phyloP scores from a whole-genome alignment of 2,797 vertebrate species.

The Eulemur coronatus region DNA sequence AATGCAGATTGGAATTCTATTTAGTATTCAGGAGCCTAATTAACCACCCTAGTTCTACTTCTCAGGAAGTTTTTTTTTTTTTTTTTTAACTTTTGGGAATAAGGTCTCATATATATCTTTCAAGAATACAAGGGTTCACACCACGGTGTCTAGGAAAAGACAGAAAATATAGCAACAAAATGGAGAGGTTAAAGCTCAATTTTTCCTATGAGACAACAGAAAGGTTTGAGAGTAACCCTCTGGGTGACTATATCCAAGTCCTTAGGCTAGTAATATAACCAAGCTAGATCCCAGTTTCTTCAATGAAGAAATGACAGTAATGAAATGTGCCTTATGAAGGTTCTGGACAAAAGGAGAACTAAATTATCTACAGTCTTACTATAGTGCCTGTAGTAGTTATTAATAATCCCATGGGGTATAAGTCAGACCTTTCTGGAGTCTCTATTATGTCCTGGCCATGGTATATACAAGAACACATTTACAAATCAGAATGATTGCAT shows the following conservation, averaged over 20 bases:
- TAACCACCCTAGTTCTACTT: neutral
- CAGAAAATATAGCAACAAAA: neutral
- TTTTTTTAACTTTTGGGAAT: neutral
- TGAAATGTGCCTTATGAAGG: neutral
- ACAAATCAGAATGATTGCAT: neutral
- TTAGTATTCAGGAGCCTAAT: neutral
- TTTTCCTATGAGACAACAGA: neutral
- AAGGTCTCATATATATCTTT: conserved; percentile 3
- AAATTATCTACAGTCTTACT: neutral
- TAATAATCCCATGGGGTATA: neutral
- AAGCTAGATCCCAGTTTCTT: neutral
- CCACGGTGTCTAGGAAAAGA: neutral
- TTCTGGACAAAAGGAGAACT: neutral
- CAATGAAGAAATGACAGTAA: neutral
- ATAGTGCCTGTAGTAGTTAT: neutral
- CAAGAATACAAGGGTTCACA: neutral
- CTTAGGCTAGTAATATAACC: neutral
- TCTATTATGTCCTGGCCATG: neutral
- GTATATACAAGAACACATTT: neutral
- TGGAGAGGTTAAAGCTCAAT: neutral
- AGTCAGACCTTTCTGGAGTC: neutral
- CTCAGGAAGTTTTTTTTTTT: neutral
- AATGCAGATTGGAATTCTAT: neutral
- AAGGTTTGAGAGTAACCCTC: neutral
- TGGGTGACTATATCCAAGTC: neutral